These are phyloP conservation scores for Chromoteleia sp. DNA, from an alignment of 2,888 invertebrate species.

Conservation along the genomic window DNA sequence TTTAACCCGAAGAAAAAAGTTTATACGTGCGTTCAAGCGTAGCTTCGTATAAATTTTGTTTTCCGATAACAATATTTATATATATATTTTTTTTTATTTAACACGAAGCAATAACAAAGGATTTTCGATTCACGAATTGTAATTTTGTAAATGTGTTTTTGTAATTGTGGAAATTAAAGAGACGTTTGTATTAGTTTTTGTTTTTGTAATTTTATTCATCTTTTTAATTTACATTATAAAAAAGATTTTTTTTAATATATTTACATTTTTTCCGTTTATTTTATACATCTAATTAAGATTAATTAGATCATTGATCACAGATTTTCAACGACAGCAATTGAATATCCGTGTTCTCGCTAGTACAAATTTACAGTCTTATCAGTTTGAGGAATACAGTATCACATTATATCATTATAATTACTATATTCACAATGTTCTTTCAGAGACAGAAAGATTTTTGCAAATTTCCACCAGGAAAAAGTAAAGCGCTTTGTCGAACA, in stretches of 20 bases:
- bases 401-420: conserved; percentile 24
- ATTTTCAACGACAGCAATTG: not conserved
- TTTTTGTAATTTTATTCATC: conserved; percentile 20
- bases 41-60: conserved; percentile 28
- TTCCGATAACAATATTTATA: conserved; percentile 2
- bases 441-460: not conserved
- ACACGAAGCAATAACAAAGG: conserved; percentile 8
- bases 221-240: conserved; percentile 36
- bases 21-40: conserved; percentile 6
- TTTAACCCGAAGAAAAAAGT: conserved; percentile 22
- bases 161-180: conserved; percentile 40
- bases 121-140: not conserved
- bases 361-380: conserved; percentile 54
- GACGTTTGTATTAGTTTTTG: conserved; percentile 26
- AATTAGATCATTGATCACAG: conserved; percentile 4
- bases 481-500: too few relatives aligned
- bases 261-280: conserved; percentile 1
- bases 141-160: conserved; percentile 16
- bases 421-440: conserved; percentile 30
- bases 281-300: conserved; percentile 27
- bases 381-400: conserved; percentile 29
- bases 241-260: conserved; percentile 22
- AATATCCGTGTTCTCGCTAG: conserved; percentile 24
- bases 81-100: conserved; percentile 10
- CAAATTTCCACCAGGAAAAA: not conserved